phyloP scores from a whole-genome alignment of 2,888 invertebrate species.

The Cremastinae sp. region DNA sequence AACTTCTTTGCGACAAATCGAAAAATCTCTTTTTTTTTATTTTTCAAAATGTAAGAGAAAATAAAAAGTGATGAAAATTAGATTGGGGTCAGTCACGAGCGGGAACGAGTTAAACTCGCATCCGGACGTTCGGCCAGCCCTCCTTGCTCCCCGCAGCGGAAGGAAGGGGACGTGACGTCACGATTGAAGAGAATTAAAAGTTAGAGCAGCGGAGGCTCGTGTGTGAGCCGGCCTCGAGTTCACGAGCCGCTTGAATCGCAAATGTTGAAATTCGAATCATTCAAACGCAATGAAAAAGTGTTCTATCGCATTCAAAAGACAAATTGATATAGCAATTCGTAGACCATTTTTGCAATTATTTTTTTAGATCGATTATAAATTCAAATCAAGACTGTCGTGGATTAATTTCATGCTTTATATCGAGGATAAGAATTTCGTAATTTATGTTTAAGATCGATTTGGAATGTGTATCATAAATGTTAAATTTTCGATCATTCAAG shows the following conservation, averaged over 20 bases:
- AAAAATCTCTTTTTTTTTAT: too few relatives aligned
- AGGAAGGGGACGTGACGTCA: constrained; percentile 79
- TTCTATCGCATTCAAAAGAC: not conserved
- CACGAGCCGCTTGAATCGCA: constrained; percentile 15
- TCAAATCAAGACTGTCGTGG: too few relatives aligned
- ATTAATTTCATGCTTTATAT: too few relatives aligned
- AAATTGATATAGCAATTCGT: constrained; percentile 30
- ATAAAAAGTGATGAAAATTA: not conserved
- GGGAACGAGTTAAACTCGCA: constrained; percentile 63
- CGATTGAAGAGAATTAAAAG: constrained; percentile 78
- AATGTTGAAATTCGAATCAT: not conserved
- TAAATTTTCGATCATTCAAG: too few relatives aligned
- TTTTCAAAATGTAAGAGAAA: not conserved
- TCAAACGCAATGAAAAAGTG: not conserved
- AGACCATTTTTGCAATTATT: too few relatives aligned
- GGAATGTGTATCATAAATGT: too few relatives aligned
- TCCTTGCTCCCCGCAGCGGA: constrained; percentile 70
- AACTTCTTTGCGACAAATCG: too few relatives aligned
- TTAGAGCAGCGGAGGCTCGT: constrained; percentile 43
- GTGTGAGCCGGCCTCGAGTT: constrained; percentile 1
- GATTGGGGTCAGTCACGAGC: constrained; percentile 12
- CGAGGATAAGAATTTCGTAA: too few relatives aligned
- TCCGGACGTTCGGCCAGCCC: constrained; percentile 73
- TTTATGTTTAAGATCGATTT: too few relatives aligned
- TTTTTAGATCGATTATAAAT: too few relatives aligned